Percentiles rank a stretch among this genome's conserved stretches.
Conservation (phyloP, 2,113 vertebrate species). For the Morphnarchus princeps region DNA sequence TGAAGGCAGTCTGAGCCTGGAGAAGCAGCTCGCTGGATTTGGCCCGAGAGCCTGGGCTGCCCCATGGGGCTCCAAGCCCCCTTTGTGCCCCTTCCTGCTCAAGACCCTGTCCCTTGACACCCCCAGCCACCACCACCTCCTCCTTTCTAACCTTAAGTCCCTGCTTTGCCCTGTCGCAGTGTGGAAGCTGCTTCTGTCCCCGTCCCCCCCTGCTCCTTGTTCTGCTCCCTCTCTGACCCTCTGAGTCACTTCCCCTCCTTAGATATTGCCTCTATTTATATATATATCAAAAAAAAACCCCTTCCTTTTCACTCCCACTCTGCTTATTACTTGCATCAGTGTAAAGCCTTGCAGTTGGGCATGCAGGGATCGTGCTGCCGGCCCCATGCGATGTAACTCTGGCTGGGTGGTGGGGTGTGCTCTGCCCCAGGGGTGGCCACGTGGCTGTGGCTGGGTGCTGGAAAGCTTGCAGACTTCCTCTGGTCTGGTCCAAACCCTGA, state of each 20-base stretch:
- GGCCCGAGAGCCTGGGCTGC: not conserved
- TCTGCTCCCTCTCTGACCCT: slow-evolving; percentile 10
- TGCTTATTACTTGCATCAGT: not conserved
- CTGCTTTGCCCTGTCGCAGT: not conserved
- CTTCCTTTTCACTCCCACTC: slow-evolving; percentile 35
- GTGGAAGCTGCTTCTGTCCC: not conserved
- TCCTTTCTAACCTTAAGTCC: not conserved
- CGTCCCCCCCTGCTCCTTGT: not conserved
- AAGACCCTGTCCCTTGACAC: not conserved
- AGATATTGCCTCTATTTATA: slow-evolving; percentile 44
- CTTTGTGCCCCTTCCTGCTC: not conserved
- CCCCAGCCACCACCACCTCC: not conserved
- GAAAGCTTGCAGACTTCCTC: not conserved
- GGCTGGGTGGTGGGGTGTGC: not conserved
- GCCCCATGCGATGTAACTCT: not conserved
- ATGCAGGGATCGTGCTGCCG: not conserved
- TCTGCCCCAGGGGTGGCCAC: not conserved
- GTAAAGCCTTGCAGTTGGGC: not conserved
- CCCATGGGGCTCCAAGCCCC: not conserved
- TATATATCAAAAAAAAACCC: not conserved
- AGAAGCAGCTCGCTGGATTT: not conserved
- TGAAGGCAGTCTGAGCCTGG: not conserved
- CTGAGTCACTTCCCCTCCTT: slow-evolving; percentile 58
- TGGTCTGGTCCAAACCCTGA: not conserved
- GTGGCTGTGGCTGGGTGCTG: not conserved